A percentile compares a stretch with the other conserved stretches of the same genome.
Conservation (phyloP, 2,113 vertebrate species). For the Dasyurus viverrinus region DNA sequence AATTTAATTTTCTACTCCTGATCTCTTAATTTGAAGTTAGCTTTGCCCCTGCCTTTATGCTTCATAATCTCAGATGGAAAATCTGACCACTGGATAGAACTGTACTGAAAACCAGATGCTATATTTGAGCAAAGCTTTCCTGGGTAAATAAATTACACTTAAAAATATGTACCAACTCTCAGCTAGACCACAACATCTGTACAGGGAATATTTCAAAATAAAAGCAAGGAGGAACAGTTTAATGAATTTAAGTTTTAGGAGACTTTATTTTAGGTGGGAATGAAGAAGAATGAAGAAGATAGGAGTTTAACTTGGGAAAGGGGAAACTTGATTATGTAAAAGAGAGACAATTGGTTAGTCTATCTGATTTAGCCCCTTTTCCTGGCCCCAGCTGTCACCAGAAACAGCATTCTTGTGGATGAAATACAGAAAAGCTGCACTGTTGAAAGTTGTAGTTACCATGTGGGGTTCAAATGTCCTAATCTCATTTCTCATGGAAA, state of each 20-base stretch:
- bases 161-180: slow-evolving; percentile 66
- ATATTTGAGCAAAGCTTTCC: slow-evolving; percentile 62
- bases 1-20: slow-evolving; percentile 44
- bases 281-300: neutral
- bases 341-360: slow-evolving; percentile 17
- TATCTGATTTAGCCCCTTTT: neutral
- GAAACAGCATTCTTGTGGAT: neutral
- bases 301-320: slow-evolving; percentile 17
- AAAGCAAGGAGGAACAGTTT: slow-evolving; percentile 15
- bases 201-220: slow-evolving; percentile 65
- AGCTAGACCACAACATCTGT: slow-evolving; percentile 51
- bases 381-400: neutral
- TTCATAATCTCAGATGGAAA: slow-evolving; percentile 71
- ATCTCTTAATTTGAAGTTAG: slow-evolving; percentile 51
- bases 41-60: slow-evolving; percentile 50
- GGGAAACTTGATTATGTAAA: slow-evolving; percentile 11
- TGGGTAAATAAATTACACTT: slow-evolving; percentile 69
- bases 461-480: neutral
- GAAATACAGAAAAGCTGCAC: neutral
- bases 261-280: neutral
- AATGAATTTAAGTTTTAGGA: slow-evolving; percentile 14
- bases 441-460: neutral
- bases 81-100: slow-evolving; percentile 61
- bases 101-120: slow-evolving; percentile 69
- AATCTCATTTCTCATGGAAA: slow-evolving; percentile 2